Conservation (phyloP, 2,113 vertebrate species). For the Gnathonemus longibarbis region DNA sequence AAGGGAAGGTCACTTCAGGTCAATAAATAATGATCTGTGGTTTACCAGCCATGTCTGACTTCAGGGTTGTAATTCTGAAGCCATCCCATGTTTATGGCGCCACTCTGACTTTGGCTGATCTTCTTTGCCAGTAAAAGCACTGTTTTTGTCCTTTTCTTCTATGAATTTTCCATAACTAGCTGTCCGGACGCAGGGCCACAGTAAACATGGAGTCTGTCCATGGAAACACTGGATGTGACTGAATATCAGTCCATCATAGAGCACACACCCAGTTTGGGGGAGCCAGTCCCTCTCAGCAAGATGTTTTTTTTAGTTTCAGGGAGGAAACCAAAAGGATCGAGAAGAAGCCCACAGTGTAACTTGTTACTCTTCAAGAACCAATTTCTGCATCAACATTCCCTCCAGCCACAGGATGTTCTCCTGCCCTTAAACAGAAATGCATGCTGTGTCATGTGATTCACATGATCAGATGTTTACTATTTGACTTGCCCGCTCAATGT, state of each 20-base stretch:
- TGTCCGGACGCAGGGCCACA: neutral
- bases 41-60: neutral
- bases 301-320: neutral
- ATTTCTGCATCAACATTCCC: neutral
- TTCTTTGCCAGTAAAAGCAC: neutral
- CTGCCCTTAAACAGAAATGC: neutral
- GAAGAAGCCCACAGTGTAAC: neutral
- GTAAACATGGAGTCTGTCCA: neutral
- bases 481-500: neutral
- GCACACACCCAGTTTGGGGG: neutral
- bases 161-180: neutral
- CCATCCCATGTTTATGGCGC: neutral
- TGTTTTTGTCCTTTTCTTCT: neutral
- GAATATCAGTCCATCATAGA: neutral
- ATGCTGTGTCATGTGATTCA: neutral
- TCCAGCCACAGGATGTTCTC: neutral
- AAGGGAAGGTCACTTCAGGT: neutral
- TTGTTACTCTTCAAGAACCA: neutral
- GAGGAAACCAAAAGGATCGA: neutral
- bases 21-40: neutral
- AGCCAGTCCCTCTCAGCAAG: neutral
- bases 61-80: neutral
- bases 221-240: neutral
- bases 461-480: constrained; percentile 5
- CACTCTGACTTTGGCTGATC: neutral